Evolutionary conservation across 2,113 vertebrate genomes (phyloP), one percentile per base, ranked within the genome.

Genomic region (Antigone vipio): DNA sequence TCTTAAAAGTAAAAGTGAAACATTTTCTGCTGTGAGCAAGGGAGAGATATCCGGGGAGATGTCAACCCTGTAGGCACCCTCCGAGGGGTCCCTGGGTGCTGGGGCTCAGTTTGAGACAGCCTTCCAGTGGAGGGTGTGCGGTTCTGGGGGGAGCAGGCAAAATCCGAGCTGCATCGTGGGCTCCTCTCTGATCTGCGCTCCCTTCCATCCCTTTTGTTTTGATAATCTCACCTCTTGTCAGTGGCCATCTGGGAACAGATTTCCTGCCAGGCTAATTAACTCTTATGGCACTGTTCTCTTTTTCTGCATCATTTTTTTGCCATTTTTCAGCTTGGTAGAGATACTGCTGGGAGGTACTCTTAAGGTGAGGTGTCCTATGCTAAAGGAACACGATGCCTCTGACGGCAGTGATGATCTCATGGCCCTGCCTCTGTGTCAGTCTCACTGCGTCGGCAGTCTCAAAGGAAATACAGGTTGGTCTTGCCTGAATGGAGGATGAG

Each of bases 131-230:
- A 15, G 2, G 1, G 9, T 22, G 9, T n/a, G 26, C 2, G 7
- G 20, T 47, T 27, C n/a, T 49, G 32, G 35, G 5, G 1, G 45
- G 18, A 73, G 27, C 27, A 47, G 80, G 49, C 22, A 75, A 52
- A 85, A 86, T 12, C 19, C 0, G 0, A 67, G 30, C 59, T 71
- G 59, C 14, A 24, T 32, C 0, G 0, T 16, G 35, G 35, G 23
- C 30, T 81, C 15, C 50, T 62, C 32, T 68, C 30, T 80, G 42
- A 42, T 77, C 32, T n/a, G 30, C 47, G 2, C 26, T 86, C 26
- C 20, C 29, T 80, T 63, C 79, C 45, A 55, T 20, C 17, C n/a
- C 50, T 92, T 80, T 85, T 62, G 82, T 76, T 97, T 85, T 84
- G 72, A 77, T 73, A 79, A 86, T 58, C 38, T 90, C 79, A 89